A percentile compares a stretch with the other conserved stretches of the same genome.
Conservation (phyloP, 2,888 invertebrate species). For the Agriopis leucophaearia region DNA sequence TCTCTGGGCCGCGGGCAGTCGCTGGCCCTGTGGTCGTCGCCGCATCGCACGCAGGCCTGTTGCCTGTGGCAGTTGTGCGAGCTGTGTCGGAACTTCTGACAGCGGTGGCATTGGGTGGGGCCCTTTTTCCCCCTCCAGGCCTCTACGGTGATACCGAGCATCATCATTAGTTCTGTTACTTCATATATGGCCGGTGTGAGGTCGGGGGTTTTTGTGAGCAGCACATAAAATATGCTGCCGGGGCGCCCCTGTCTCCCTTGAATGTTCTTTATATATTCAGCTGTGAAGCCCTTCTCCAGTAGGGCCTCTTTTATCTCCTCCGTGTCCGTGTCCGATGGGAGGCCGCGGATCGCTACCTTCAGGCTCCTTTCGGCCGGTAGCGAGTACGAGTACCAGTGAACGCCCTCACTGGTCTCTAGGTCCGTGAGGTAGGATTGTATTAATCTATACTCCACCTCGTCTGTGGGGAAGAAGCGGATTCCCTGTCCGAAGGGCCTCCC, state of each 20-base stretch:
- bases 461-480: not conserved
- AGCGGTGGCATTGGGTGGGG: slow-evolving; percentile 40
- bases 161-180: not conserved
- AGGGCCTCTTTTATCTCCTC: not conserved
- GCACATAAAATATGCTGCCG: not conserved
- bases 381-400: not conserved
- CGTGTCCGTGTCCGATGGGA: not conserved
- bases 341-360: not conserved
- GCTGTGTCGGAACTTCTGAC: no score
- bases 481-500: not conserved
- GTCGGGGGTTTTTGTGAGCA: no score
- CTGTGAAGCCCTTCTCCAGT: not conserved
- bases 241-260: not conserved
- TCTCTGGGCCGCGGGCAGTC: no score
- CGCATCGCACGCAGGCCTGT: no score
- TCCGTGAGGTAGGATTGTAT: not conserved
- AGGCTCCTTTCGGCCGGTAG: not conserved
- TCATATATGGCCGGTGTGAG: not conserved
- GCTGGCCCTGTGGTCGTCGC: no score
- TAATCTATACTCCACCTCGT: not conserved
- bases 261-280: not conserved
- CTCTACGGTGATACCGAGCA: not conserved
- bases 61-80: no score
- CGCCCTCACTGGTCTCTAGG: not conserved
- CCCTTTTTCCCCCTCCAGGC: slow-evolving; percentile 19